Evolutionary conservation across 2,113 vertebrate species (phyloP), one percentile per base, ranked within the genome.

Genomic region (Paraplagusia blochii): DNA sequence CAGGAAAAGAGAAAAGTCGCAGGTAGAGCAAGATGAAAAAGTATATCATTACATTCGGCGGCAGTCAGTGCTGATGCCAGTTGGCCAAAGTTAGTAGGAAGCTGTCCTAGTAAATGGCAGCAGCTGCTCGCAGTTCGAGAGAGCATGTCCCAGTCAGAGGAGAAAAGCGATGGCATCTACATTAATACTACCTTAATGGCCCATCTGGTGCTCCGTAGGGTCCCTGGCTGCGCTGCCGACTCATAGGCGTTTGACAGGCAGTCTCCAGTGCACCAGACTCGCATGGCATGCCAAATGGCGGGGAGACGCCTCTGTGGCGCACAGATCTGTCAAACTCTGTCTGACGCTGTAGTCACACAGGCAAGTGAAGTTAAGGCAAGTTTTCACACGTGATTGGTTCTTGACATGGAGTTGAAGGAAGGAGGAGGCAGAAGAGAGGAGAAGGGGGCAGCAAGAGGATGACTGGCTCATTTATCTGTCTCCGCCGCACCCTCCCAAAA

Each of bases 161-260:
- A 95, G 95, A 95, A 95, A 96, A 97, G 94, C 94, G 94, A 96
- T 98, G 94, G 95, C 95, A 97, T 99, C 95, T 95, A 98, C 95
- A 97, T 98, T 98, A 98, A 98, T 99, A 98, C 96, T 95, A 97
- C 94, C 96, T 98, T 99, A 99, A 99, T 98, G 94, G 96, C 95
- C 97, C 97, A 99, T 99, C 97, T 99, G 97, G 95, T 92, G 90
- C 95, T 98, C 96, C 92, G 92, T 97, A 97, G 95, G 95, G 94
- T 95, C 96, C 94, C 94, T 95, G 89, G 93, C 95, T 96, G 92
- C 93, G 93, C 92, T 94, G 95, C 94, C 95, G 95, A 97, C 95
- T 97, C 94, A 93, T 93, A 95, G 94, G 93, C 95, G 92, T 97
- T 96, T 99, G 97, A 99, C 96, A 99, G 95, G 95, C 94, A 95